Evolutionary conservation across 1,140 invertebrate genomes (phyloP), one percentile per base, ranked within the genome.

Genomic region (Philopotamus ludificatus): DNA sequence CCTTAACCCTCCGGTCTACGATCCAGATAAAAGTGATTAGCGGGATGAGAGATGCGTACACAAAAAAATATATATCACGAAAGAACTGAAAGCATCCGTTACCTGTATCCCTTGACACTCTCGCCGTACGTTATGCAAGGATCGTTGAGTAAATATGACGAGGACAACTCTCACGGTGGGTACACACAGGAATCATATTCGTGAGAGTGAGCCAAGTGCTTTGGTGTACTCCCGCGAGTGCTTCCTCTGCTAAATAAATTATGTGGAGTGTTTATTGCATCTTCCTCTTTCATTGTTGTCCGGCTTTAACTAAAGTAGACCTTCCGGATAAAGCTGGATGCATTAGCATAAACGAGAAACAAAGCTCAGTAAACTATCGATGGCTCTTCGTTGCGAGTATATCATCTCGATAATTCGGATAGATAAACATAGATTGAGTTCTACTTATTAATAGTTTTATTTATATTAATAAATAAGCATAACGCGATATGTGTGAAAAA

Each of bases 191-290:
- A 26, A 10, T 53, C 20, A 53, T 53, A 53, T 26, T 53, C 15
- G 44, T 3, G 18, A 20, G 10, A 8, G n/a, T n/a, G 28, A 4
- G 28, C 28, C 28, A 34, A 12, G 4, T 34, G 4, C n/a, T n/a
- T n/a, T n/a, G n/a, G n/a, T n/a, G n/a, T n/a, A n/a, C 44, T 47
- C 10, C 8, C 44, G 44, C 8, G 18, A 47, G 44, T 47, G 44
- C 44, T 47, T n/a, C n/a, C n/a, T n/a, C 44, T 7, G 15, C 44
- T 47, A 47, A 47, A 47, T 47, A 47, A 47, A 47, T 47, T 47
- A 47, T 47, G 18, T 47, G 8, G 15, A 47, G 44, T 47, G 44
- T 47, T 47, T 47, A 47, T 47, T 9, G 44, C 44, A 20, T 16
- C 10, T n/a, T 12, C 28, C 4, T 7, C 10, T 16, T 16, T 16